Base-by-base conservation (phyloP, 2,888 invertebrate genomes). In the Stenodera caucasica region DNA sequence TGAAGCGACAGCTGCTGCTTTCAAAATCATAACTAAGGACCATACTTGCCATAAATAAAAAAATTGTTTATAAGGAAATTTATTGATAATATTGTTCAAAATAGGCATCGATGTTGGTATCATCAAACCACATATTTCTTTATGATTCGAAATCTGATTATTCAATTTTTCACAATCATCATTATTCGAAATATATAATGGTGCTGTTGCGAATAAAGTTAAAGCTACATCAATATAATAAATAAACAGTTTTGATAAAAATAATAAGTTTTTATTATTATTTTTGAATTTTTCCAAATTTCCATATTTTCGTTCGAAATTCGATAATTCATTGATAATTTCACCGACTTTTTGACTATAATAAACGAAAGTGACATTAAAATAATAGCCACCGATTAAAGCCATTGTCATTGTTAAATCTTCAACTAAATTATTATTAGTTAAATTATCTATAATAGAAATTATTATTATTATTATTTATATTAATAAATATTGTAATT, bases 111-210 rank as follows among this genome's bases (percentile, higher is more conserved):
- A 60, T 7, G 60, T 57, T 12, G 60, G 33, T 8, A 37, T 53
- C 29, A 60, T 9, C 15, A 60, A 32, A 12, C 57, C 60, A 23
- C 60, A 60, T n/a, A 60, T 35, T 12, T 60, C 60, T 26, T 60
- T 21, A 21, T 49, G 53, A 18, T 29, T 30, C 4, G 37, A 33
- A n/a, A 6, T 3, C 14, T 37, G 23, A 21, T 11, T 8, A 35
- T 57, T 60, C n/a, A 35, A 29, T 18, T 49, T 49, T 21, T 57
- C 53, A 32, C 60, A 60, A n/a, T 14, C n/a, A 11, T 45, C n/a
- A n/a, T n/a, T 53, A 4, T 23, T 26, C 4, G 40, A 23, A 15
- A 60, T 23, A 6, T 52, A 35, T 8, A 40, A 40, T 2, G 57
- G 49, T 6, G 32, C n/a, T 12, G 26, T 5, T 35, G 33, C 49